phyloP scores from a whole-genome alignment of 2,888 invertebrate genomes.

The Yponomeuta malinellus region DNA sequence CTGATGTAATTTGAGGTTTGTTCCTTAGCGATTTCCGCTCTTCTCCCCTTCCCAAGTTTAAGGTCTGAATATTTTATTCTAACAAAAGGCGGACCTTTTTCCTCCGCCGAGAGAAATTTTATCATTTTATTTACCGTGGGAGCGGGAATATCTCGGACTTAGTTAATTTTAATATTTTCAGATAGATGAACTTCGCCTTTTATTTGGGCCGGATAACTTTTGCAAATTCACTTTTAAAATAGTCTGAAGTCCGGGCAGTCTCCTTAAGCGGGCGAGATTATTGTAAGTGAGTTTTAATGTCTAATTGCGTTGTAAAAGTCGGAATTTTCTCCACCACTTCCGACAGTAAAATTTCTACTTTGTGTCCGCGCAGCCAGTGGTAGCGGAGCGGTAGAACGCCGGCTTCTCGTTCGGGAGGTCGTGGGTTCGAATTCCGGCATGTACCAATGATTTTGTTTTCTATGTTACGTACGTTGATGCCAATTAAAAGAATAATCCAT shows the following conservation, averaged over 20 bases:
- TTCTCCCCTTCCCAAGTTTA: conserved; percentile 19
- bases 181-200: conserved; percentile 2
- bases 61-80: conserved; percentile 22
- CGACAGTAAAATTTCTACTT: neutral
- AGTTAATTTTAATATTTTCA: conserved; percentile 12
- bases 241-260: neutral
- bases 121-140: conserved; percentile 12
- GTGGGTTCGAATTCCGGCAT: no score
- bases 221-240: neutral
- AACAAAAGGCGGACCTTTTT: conserved; percentile 20
- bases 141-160: conserved; percentile 5
- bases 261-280: neutral
- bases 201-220: neutral
- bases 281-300: neutral
- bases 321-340: neutral
- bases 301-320: neutral
- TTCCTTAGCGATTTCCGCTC: conserved; percentile 20
- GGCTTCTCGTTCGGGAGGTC: no score
- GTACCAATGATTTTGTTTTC: no score
- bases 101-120: conserved; percentile 17
- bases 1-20: conserved; percentile 15
- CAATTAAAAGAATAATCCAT: no score
- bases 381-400: no score
- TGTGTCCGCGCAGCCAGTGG: neutral
- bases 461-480: no score